Base-by-base conservation (phyloP, 1,140 invertebrate genomes). In the Pinna nobilis region DNA sequence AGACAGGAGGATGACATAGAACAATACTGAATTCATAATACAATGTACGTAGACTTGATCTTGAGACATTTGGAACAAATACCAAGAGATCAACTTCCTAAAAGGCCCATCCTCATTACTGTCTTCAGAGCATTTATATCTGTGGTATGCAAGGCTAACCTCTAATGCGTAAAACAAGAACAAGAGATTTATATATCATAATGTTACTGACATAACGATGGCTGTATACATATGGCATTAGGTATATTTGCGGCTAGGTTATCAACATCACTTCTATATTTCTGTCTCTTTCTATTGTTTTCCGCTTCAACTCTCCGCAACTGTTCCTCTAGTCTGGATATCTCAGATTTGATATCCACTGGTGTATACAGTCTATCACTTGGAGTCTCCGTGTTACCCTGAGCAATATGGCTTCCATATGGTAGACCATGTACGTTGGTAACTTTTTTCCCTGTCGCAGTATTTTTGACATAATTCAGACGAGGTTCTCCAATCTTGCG, bases 141-240 rank as follows among this genome's bases (percentile, higher is more conserved):
- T n/a, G n/a, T n/a, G n/a, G n/a, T n/a, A n/a, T n/a, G n/a, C n/a
- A n/a, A n/a, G n/a, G n/a, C n/a, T n/a, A n/a, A n/a, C n/a, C n/a
- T n/a, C n/a, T n/a, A n/a, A n/a, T n/a, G n/a, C n/a, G n/a, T n/a
- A n/a, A n/a, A n/a, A n/a, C n/a, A n/a, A n/a, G n/a, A n/a, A n/a
- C n/a, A n/a, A n/a, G n/a, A n/a, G n/a, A n/a, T n/a, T n/a, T n/a
- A n/a, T n/a, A n/a, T n/a, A n/a, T n/a, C n/a, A n/a, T n/a, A n/a
- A n/a, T n/a, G n/a, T n/a, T n/a, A n/a, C n/a, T n/a, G n/a, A n/a
- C n/a, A n/a, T n/a, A n/a, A n/a, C n/a, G n/a, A n/a, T n/a, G 70
- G 70, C 32, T 66, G 63, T 33, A 73, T 73, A 66, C 70, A 73
- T 6, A 73, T 67, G 35, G 49, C 41, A 5, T 73, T 64, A n/a